A percentile compares a stretch with the other conserved stretches of the same genome.
Evolutionary conservation across 2,888 invertebrate species (phyloP).

Genomic region (Lochmaea crataegi): DNA sequence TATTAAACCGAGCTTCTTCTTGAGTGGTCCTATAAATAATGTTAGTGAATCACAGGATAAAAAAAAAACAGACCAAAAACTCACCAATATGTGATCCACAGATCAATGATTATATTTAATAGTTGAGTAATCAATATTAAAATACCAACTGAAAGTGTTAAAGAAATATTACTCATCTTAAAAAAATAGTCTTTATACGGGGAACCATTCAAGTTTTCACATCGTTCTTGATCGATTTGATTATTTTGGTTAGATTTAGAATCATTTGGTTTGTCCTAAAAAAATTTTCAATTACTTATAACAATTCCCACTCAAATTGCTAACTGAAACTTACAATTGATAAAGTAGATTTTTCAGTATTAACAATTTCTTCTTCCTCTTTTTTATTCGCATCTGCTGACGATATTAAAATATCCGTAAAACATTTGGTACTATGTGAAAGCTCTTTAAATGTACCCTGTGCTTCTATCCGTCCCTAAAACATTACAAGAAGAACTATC

Average conservation of each 20-base stretch:
- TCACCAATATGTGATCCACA: slow-evolving; percentile 60
- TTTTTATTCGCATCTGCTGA: background rate
- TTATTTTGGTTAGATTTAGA: background rate
- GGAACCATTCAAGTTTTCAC: slow-evolving; percentile 36
- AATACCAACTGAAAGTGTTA: slow-evolving; percentile 45
- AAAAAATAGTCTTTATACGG: slow-evolving; percentile 56
- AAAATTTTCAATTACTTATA: background rate
- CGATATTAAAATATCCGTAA: slow-evolving; percentile 15
- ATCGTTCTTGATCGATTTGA: slow-evolving; percentile 41
- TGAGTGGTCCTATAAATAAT: slow-evolving; percentile 25
- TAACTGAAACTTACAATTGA: background rate
- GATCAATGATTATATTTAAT: slow-evolving; percentile 56
- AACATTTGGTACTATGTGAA: slow-evolving; percentile 47
- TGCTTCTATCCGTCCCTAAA: slow-evolving; percentile 62
- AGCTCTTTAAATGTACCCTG: slow-evolving; percentile 65
- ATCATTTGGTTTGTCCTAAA: background rate
- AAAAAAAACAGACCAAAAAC: slow-evolving; percentile 10
- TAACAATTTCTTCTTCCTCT: background rate
- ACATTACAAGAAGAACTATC: background rate
- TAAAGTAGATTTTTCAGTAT: background rate
- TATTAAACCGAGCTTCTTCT: slow-evolving; percentile 22
- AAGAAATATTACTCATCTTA: slow-evolving; percentile 49
- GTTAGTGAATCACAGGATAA: background rate
- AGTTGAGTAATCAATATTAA: slow-evolving; percentile 55
- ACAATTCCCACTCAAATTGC: background rate